These are phyloP conservation scores for Gopherus evgoodei DNA, from an alignment of 2,113 vertebrate species.

Conservation along the genomic window DNA sequence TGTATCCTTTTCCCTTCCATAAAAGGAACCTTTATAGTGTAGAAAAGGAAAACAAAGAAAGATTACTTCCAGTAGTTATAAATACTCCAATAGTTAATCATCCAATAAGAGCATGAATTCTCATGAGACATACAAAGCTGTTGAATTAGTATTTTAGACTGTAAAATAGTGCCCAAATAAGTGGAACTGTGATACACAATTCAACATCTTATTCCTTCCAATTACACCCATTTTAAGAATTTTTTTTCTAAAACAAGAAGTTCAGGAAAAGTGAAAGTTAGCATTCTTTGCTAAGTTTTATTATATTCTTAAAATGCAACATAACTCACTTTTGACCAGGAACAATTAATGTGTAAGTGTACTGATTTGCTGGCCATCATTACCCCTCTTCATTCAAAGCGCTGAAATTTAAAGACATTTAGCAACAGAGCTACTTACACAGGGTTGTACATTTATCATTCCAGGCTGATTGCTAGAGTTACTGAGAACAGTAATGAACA, in stretches of 20 bases:
- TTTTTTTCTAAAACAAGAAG: background rate
- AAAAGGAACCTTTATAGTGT: slow-evolving; percentile 76
- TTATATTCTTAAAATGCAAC: background rate
- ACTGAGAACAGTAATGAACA: slow-evolving; percentile 45
- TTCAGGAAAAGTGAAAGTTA: background rate
- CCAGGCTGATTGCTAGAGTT: slow-evolving; percentile 1
- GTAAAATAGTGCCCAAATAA: background rate
- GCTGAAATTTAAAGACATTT: background rate
- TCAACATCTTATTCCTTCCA: background rate
- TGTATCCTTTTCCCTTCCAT: slow-evolving; percentile 79
- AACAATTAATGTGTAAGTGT: background rate
- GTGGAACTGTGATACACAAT: background rate
- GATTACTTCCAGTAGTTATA: slow-evolving; percentile 59
- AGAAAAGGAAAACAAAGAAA: slow-evolving; percentile 72
- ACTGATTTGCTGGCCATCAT: background rate
- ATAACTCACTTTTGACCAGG: background rate
- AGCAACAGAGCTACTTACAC: rapidly evolving
- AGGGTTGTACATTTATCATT: background rate
- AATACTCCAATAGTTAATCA: slow-evolving; percentile 65
- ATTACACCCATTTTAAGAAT: background rate
- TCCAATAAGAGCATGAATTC: slow-evolving; percentile 45
- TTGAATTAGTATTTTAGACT: background rate
- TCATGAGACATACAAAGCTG: background rate
- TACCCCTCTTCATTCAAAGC: background rate
- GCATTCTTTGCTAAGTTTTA: background rate